A percentile compares a stretch with the other conserved stretches of the same genome.
Conservation (phyloP, 2,888 invertebrate species). For the Hermaeophaga mercurialis region DNA sequence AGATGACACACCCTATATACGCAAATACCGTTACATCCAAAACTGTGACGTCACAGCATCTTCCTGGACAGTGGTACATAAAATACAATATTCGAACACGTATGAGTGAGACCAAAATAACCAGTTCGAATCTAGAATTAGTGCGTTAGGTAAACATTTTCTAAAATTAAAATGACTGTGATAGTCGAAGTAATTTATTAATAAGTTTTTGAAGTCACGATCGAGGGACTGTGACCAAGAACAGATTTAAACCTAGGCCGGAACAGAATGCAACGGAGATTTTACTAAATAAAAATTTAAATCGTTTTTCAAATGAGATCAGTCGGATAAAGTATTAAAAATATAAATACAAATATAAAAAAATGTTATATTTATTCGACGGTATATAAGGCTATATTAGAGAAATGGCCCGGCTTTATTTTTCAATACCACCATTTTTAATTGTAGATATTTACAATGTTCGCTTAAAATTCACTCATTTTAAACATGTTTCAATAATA, state of each 20-base stretch:
- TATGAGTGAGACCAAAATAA: constrained; percentile 35
- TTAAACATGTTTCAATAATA: too few relatives aligned
- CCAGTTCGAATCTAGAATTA: constrained; percentile 40
- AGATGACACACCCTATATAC: constrained; percentile 1
- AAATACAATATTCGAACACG: constrained; percentile 23
- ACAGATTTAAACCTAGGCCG: constrained; percentile 14
- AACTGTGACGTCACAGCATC: constrained; percentile 9
- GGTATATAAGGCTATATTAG: too few relatives aligned
- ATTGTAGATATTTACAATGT: too few relatives aligned
- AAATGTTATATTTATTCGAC: too few relatives aligned
- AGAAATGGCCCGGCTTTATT: too few relatives aligned
- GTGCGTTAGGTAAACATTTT: constrained; percentile 39
- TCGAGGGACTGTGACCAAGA: constrained; percentile 22
- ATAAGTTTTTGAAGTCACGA: constrained; percentile 28
- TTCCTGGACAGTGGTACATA: constrained; percentile 21
- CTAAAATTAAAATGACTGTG: constrained; percentile 34
- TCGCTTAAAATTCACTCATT: too few relatives aligned
- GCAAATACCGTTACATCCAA: constrained; percentile 4
- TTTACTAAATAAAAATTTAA: too few relatives aligned
- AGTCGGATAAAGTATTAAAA: too few relatives aligned
- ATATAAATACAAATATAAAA: too few relatives aligned
- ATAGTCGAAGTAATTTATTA: constrained; percentile 32
- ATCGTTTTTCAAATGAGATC: too few relatives aligned
- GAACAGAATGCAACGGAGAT: background rate
- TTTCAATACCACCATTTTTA: too few relatives aligned